A percentile compares a stretch with the other conserved stretches of the same genome.
These are phyloP conservation scores for Lasioglossum morio DNA, from an alignment of 2,888 invertebrate genomes.

Conservation along the genomic window DNA sequence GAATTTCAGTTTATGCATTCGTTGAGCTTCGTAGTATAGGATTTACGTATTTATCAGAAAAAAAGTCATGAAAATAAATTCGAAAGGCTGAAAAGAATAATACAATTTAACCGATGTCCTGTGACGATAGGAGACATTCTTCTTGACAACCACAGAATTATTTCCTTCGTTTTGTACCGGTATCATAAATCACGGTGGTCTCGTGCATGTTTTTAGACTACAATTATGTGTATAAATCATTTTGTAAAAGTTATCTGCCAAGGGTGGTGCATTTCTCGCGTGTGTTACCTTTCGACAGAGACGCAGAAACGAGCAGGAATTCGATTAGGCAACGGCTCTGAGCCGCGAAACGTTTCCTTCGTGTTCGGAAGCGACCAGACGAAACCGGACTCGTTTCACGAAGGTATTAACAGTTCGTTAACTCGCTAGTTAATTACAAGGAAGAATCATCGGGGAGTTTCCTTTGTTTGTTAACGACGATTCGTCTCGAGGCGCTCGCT, in stretches of 20 bases:
- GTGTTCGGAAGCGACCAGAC: conserved; percentile 23
- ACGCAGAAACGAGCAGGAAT: conserved; percentile 32
- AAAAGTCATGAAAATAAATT: no score
- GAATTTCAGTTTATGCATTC: no score
- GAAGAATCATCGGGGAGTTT: not conserved
- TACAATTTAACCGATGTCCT: no score
- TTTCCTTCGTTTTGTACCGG: no score
- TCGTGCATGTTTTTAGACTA: no score
- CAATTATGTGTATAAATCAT: no score
- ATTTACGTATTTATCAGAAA: no score
- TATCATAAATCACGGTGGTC: no score
- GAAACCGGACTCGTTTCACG: conserved; percentile 14
- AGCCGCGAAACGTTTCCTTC: conserved; percentile 37
- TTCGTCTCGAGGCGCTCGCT: not conserved
- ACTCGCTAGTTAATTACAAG: conserved; percentile 13
- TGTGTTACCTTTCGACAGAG: not conserved
- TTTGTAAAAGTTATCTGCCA: not conserved
- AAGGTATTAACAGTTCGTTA: conserved; percentile 24
- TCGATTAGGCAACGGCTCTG: conserved; percentile 38
- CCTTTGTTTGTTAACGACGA: conserved; percentile 2
- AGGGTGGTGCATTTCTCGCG: not conserved
- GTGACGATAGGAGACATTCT: no score
- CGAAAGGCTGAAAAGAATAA: no score
- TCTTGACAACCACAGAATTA: no score
- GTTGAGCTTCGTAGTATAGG: no score